Evolutionary conservation across 2,888 invertebrate genomes (phyloP).

Genomic region (Epistrophe eligans): DNA sequence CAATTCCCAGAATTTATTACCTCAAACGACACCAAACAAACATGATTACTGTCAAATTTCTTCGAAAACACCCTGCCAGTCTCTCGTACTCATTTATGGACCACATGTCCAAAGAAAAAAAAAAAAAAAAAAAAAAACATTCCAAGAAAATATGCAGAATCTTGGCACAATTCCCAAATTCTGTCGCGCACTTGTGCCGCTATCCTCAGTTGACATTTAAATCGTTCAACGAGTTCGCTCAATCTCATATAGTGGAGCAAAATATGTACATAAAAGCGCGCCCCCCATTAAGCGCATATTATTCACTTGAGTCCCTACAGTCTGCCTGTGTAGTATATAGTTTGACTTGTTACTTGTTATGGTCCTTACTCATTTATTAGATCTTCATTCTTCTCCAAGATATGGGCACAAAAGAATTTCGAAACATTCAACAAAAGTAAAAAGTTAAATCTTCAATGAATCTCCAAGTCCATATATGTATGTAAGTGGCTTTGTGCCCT

Average conservation of each 20-base stretch:
- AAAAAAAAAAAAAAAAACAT: slow-evolving; percentile 19
- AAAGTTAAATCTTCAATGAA: slow-evolving; percentile 70
- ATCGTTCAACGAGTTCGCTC: slow-evolving; percentile 69
- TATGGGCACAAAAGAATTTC: slow-evolving; percentile 34
- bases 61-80: slow-evolving; percentile 52
- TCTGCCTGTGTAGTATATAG: background rate
- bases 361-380: slow-evolving; percentile 61
- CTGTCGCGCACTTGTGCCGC: slow-evolving; percentile 69
- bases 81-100: slow-evolving; percentile 42
- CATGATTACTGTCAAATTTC: slow-evolving; percentile 54
- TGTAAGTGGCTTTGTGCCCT: slow-evolving; percentile 36
- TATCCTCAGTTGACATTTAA: slow-evolving; percentile 62
- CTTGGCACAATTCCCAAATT: slow-evolving; percentile 73
- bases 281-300: slow-evolving; percentile 71
- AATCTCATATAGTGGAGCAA: slow-evolving; percentile 42
- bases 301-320: slow-evolving; percentile 59
- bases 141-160: slow-evolving; percentile 25
- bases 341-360: slow-evolving; percentile 52
- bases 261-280: slow-evolving; percentile 43
- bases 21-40: slow-evolving; percentile 60
- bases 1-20: slow-evolving; percentile 67
- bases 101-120: slow-evolving; percentile 46
- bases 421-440: slow-evolving; percentile 46
- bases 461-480: slow-evolving; percentile 34
- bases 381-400: slow-evolving; percentile 44